A percentile compares a stretch with the other conserved stretches of the same genome.
These are phyloP conservation scores for Drosophila eohydei DNA, from an alignment of 2,888 invertebrate genomes.

Conservation along the genomic window DNA sequence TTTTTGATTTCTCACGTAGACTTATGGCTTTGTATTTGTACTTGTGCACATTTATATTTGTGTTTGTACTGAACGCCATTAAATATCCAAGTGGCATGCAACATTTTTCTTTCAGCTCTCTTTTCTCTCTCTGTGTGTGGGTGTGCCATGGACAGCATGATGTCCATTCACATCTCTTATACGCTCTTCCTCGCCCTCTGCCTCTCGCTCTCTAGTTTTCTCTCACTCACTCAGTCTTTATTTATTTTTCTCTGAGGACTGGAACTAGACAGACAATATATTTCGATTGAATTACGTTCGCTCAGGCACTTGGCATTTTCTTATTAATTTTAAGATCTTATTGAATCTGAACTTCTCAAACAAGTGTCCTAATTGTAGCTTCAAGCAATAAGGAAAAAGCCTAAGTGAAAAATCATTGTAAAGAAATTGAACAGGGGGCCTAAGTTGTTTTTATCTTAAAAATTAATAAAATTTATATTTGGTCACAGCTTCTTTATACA, in stretches of 20 bases:
- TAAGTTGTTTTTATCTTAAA: no score
- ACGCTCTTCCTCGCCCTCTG: neutral
- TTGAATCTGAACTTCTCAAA: neutral
- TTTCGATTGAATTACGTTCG: constrained; percentile 46
- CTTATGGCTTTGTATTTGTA: constrained; percentile 59
- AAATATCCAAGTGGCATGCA: constrained; percentile 78
- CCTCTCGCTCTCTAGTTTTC: neutral
- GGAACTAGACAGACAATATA: constrained; percentile 44
- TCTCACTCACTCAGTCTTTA: constrained; percentile 11
- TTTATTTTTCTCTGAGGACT: constrained; percentile 49
- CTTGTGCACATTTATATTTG: constrained; percentile 34
- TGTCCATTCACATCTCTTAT: constrained; percentile 31
- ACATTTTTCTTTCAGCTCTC: constrained; percentile 62
- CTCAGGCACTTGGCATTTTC: constrained; percentile 41
- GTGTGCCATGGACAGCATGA: constrained; percentile 42
- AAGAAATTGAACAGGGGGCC: no score
- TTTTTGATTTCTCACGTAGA: constrained; percentile 78
- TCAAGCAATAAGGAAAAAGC: neutral
- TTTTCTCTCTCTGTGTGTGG: constrained; percentile 19
- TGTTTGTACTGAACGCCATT: constrained; percentile 70
- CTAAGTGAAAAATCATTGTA: neutral
- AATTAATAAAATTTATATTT: no score
- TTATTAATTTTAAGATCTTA: constrained; percentile 33
- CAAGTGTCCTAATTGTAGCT: neutral
- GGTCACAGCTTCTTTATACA: no score